Percentiles rank a stretch among this genome's conserved stretches.
Evolutionary conservation across 2,797 vertebrate species (phyloP).

Genomic region (Bufotes viridis): DNA sequence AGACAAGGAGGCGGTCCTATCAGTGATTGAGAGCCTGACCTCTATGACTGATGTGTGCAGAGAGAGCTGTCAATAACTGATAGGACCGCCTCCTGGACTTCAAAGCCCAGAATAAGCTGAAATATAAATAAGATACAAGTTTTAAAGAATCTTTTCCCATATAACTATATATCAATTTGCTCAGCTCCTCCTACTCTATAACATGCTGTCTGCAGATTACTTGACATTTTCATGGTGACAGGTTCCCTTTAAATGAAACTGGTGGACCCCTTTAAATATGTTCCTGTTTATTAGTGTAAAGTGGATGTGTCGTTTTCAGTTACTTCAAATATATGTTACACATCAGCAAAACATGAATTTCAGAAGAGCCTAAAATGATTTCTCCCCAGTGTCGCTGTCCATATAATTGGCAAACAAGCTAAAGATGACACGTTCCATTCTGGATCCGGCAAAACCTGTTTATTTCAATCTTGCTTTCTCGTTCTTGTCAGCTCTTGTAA

Average conservation of each 20-base stretch:
- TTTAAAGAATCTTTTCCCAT: too few relatives aligned
- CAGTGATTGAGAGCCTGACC: too few relatives aligned
- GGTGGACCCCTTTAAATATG: background rate
- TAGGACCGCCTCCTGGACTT: too few relatives aligned
- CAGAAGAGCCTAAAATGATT: background rate
- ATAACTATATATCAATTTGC: too few relatives aligned
- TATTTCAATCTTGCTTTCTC: constrained; percentile 2
- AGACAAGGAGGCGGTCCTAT: too few relatives aligned
- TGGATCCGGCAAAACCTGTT: constrained; percentile 7
- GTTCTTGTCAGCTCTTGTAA: constrained; percentile 24
- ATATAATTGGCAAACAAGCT: constrained; percentile 11
- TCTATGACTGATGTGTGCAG: too few relatives aligned
- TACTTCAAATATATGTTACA: background rate
- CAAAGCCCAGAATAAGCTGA: too few relatives aligned
- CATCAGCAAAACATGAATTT: constrained; percentile 6
- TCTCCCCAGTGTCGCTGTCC: background rate
- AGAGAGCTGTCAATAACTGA: too few relatives aligned
- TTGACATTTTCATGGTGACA: too few relatives aligned
- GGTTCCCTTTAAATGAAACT: background rate
- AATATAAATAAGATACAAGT: too few relatives aligned
- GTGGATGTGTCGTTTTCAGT: background rate
- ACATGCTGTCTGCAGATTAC: too few relatives aligned
- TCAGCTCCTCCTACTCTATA: too few relatives aligned
- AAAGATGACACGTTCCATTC: constrained; percentile 21
- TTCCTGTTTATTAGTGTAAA: background rate